Base-by-base conservation (phyloP, 2,888 invertebrate species). In the Nesidiocoris tenuis region DNA sequence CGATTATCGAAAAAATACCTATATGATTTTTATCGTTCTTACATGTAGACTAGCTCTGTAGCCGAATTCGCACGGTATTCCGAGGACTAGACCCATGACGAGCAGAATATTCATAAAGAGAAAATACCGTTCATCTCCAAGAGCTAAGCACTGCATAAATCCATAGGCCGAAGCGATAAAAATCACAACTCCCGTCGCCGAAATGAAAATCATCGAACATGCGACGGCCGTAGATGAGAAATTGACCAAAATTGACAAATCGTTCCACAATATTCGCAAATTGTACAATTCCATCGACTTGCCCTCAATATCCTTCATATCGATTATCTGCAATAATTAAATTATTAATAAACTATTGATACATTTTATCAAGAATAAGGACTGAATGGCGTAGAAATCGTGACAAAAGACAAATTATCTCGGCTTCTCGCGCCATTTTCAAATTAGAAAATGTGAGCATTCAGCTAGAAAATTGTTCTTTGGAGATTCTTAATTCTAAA, bases 81-180 rank as follows among this genome's bases (percentile, higher is more conserved):
- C 25, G 0, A 72, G 72, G 17, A 72, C 61, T 1, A 72, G n/a
- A 5, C 72, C 72, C 72, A 72, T 63, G 0, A 18, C 72, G 19
- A 72, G 0, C 72, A 72, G 61, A 22, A 72, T 54, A 61, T 23
- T 25, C 39, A 61, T 61, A 54, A 72, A 72, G 1, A 63, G 17
- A 5, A 72, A 24, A 54, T 72, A 72, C 12, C 72, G 22, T 61
- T 72, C 72, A n/a, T 72, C 72, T 9, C 63, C 63, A 12, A 72
- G 19, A 3, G 72, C 19, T 1, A 72, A 16, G 63, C 72, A 72
- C 25, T 72, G 61, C 63, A 72, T 72, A 61, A 72, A 72, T 0
- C 72, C 72, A 22, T 72, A 72, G 19, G 72, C 61, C 2, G 72
- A 72, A 18, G 72, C 72, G 5, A 72, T 63, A 61, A 72, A 72